Percentiles rank a stretch among this genome's conserved stretches.
Evolutionary conservation across 2,113 vertebrate species (phyloP).

Genomic region (Thunnus thynnus): DNA sequence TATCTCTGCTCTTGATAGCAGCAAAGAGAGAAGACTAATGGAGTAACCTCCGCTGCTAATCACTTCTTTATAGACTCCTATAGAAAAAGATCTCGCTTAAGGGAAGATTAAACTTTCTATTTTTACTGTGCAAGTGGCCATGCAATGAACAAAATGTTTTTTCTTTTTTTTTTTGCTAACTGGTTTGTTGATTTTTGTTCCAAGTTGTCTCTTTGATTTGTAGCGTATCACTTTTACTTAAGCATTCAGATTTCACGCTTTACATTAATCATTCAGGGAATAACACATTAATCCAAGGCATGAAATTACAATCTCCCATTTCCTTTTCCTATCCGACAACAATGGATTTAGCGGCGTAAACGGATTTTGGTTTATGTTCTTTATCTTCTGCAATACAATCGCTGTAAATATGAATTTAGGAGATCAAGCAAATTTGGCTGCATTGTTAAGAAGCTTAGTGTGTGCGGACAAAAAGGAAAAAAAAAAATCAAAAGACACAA

Average conservation of each 20-base stretch:
- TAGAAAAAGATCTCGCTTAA: constrained; percentile 58
- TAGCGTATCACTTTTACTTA: constrained; percentile 70
- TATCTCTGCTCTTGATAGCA: constrained; percentile 76
- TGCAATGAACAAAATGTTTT: constrained; percentile 5
- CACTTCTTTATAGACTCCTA: constrained; percentile 73
- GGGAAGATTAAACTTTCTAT: constrained; percentile 74
- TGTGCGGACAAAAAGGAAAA: constrained; percentile 19
- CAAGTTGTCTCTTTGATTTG: constrained; percentile 62
- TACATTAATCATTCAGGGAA: constrained; percentile 78
- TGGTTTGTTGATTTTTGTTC: constrained; percentile 53
- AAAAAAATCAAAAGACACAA: constrained; percentile 41
- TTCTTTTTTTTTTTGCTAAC: constrained; percentile 25
- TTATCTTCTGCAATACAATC: constrained; percentile 80
- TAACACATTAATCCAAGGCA: constrained; percentile 81
- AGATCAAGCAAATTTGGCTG: constrained; percentile 81
- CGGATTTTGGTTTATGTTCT: constrained; percentile 82
- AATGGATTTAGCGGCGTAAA: constrained; percentile 78
- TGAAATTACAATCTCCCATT: constrained; percentile 82
- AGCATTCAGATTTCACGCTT: constrained; percentile 78
- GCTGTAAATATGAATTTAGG: constrained; percentile 82
- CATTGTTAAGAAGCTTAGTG: constrained; percentile 82
- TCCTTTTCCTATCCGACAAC: constrained; percentile 69
- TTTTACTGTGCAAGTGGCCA: constrained; percentile 62
- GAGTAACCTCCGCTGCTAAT: constrained; percentile 78
- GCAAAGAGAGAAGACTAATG: constrained; percentile 80